Base-by-base conservation (phyloP, 2,797 vertebrate species). In the Pachyuromys duprasi region DNA sequence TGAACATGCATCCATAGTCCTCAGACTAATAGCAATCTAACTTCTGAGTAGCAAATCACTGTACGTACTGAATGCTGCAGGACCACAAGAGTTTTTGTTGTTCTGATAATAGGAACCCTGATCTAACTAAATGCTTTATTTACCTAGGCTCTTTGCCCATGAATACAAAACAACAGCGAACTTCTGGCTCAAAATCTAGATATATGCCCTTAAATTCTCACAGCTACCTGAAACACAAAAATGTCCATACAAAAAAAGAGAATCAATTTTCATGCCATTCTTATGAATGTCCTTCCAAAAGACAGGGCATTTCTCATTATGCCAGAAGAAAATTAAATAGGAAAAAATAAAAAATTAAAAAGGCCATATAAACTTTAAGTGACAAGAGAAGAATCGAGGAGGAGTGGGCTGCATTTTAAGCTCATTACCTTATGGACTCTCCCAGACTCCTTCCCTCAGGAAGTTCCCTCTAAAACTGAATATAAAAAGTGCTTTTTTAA, bases 181-280 rank as follows among this genome's bases (percentile, higher is more conserved):
- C 26, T n/a, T 76, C 84, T 79, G 79, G 57, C 6, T 69, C 11
- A 86, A 20, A 87, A 86, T 28, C 86, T 26, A 84, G 24, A 78
- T 57, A 78, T 14, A 78, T 20, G 31, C 17, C 26, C 53, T 5
- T 76, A 94, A 82, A 70, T 75, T 91, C 95, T n/a, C 39, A 86
- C 1, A 72, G 24, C 8, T 62, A 90, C 26, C 7, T 78, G 84
- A 94, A 79, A 88, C 22, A 88, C 2, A 80, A 42, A 45, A 76
- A 39, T 39, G 49, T 55, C 33, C 91, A 91, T 55, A 75, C 2
- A 84, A 42, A 86, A 89, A 53, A 93, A 96, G 14, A n/a, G 5
- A 81, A 80, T 53, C 70, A 72, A 70, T 92, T 86, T 90, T 86
- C 62, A 63, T 93, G 67, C 31, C 22, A 28, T 86, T 84, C 67